Conservation (phyloP, 2,797 vertebrate genomes). For the Sarcophilus harrisii region DNA sequence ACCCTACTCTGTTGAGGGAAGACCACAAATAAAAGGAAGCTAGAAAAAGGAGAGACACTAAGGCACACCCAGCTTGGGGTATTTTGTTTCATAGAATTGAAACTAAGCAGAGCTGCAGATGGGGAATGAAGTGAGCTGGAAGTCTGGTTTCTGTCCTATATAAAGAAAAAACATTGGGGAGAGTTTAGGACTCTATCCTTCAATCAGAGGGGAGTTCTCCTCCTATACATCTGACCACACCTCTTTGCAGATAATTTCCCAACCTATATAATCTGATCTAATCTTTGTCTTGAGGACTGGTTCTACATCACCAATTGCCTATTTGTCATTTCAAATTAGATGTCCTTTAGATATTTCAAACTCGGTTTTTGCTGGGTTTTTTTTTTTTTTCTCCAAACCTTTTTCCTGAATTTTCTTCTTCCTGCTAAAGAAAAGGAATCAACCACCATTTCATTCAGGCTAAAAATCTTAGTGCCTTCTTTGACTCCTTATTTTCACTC, state of each 20-base stretch:
- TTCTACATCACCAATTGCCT: not conserved
- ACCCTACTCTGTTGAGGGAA: not conserved
- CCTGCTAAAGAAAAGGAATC: not conserved
- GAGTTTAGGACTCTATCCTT: not conserved
- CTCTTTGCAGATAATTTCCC: not conserved
- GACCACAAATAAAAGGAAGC: not conserved
- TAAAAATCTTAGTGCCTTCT: not conserved
- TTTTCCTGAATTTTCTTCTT: not conserved
- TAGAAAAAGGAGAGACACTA: not conserved
- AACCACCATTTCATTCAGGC: not conserved
- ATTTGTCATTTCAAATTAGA: not conserved
- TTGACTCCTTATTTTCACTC: not conserved
- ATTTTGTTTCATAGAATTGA: not conserved
- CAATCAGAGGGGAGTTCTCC: not conserved
- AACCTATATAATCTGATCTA: not conserved
- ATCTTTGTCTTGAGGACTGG: not conserved
- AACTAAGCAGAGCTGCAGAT: not conserved
- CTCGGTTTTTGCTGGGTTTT: not conserved
- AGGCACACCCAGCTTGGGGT: not conserved
- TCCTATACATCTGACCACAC: not conserved
- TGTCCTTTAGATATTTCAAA: not conserved
- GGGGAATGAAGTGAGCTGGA: not conserved
- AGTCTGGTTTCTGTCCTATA: not conserved
- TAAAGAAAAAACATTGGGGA: not conserved
- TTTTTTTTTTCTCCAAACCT: not conserved